Percentiles rank a stretch among this genome's conserved stretches.
Conservation (phyloP, 2,113 vertebrate genomes). For the Xiphorhynchus elegans region DNA sequence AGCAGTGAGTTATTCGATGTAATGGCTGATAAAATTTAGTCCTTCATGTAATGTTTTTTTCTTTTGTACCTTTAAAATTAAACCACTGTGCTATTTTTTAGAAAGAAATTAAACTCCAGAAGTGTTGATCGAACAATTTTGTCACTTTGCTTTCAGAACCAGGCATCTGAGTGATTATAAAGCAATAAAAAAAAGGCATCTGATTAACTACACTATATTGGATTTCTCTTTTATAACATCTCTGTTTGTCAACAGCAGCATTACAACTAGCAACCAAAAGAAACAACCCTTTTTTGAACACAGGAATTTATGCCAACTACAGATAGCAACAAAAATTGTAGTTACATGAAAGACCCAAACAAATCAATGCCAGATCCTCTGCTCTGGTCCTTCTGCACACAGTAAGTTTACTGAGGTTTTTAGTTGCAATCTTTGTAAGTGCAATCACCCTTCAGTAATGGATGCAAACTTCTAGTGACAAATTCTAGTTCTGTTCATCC, state of each 20-base stretch:
- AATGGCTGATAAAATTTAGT: slow-evolving; percentile 16
- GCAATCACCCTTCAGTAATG: neutral
- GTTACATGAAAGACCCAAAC: slow-evolving; percentile 13
- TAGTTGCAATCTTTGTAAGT: neutral
- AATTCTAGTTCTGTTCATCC: neutral
- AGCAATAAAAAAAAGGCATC: slow-evolving; percentile 20
- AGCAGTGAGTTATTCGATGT: neutral
- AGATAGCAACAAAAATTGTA: slow-evolving; percentile 16
- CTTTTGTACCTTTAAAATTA: neutral
- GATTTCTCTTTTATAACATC: slow-evolving; percentile 39
- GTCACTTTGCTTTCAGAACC: slow-evolving; percentile 32
- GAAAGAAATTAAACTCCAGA: slow-evolving; percentile 12
- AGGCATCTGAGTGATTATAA: slow-evolving; percentile 23
- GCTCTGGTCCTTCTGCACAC: neutral
- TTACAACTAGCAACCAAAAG: slow-evolving; percentile 24
- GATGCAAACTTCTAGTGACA: neutral
- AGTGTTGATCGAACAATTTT: neutral
- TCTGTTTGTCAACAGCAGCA: slow-evolving; percentile 39
- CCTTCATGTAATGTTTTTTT: neutral
- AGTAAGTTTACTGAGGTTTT: neutral
- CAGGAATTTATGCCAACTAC: slow-evolving; percentile 4
- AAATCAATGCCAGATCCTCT: neutral
- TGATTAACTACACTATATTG: slow-evolving; percentile 37
- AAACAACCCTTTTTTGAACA: neutral
- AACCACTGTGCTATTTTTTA: neutral